A percentile compares a stretch with the other conserved stretches of the same genome.
Conservation (phyloP, 1,140 invertebrate genomes). For the Macrostomum lignano region DNA sequence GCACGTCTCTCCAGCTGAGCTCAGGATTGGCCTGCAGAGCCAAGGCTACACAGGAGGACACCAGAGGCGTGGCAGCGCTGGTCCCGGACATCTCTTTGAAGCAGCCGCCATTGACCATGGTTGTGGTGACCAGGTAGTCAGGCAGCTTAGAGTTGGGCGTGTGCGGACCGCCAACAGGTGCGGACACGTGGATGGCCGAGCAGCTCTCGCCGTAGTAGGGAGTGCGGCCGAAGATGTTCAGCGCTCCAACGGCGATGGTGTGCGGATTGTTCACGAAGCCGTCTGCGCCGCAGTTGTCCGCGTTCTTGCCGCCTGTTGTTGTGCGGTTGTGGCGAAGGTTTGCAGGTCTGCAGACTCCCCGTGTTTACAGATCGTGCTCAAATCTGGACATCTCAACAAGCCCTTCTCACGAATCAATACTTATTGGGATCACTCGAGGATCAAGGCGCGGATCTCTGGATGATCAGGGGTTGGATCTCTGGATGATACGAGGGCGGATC, state of each 20-base stretch:
- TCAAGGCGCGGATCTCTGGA: too few species aligned
- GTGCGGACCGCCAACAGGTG: conserved; percentile 3
- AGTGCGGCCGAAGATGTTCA: not conserved
- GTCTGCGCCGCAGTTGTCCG: conserved; percentile 5
- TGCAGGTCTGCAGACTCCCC: too few species aligned
- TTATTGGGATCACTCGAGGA: too few species aligned
- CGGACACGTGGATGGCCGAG: conserved; percentile 2
- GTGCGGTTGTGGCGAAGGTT: too few species aligned
- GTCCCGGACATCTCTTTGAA: conserved; percentile 33
- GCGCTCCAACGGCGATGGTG: conserved; percentile 1
- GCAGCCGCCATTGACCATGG: conserved; percentile 22
- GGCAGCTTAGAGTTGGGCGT: too few species aligned
- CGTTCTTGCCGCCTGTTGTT: not conserved
- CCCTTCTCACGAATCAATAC: too few species aligned
- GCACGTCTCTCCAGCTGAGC: too few species aligned
- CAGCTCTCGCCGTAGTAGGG: conserved; percentile 2
- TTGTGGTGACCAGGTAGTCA: too few species aligned
- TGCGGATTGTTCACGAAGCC: conserved; percentile 5
- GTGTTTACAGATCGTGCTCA: too few species aligned
- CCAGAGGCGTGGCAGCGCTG: conserved; percentile 33
- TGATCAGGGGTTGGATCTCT: too few species aligned
- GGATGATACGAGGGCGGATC: too few species aligned
- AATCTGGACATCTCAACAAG: too few species aligned
- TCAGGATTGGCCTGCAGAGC: conserved; percentile 34
- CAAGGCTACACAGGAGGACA: conserved; percentile 33